Evolutionary conservation across 1,140 invertebrate species (phyloP).

Genomic region (Cardiocondyla obscurior): DNA sequence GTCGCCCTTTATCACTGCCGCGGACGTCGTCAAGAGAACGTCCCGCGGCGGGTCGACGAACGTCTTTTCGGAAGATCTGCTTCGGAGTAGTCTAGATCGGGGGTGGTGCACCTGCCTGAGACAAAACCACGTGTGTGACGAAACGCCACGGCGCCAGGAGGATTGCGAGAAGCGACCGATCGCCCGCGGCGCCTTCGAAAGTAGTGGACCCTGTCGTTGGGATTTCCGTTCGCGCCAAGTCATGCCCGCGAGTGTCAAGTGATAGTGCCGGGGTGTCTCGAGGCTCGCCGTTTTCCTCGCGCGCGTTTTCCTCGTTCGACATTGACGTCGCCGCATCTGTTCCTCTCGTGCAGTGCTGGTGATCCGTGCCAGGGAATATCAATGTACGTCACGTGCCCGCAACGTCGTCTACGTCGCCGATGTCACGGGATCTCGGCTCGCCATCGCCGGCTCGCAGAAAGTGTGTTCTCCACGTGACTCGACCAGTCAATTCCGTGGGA

Average conservation of each 20-base stretch:
- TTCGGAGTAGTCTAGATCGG: constrained; percentile 1
- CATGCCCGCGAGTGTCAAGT: constrained; percentile 52
- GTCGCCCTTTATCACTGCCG: not conserved
- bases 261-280: constrained; percentile 25
- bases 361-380: constrained; percentile 62
- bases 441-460: constrained; percentile 62
- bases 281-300: not conserved
- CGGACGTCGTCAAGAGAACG: constrained; percentile 24
- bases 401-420: constrained; percentile 64
- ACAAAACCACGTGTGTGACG: constrained; percentile 42
- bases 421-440: constrained; percentile 65
- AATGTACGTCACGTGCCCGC: constrained; percentile 75
- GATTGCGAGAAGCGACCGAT: constrained; percentile 13
- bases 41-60: not conserved
- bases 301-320: constrained; percentile 60
- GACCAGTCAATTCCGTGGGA: constrained; percentile 77
- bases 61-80: not conserved
- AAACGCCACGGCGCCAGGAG: constrained; percentile 10
- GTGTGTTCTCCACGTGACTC: constrained; percentile 72
- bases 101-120: not conserved
- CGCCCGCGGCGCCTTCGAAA: not conserved
- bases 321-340: constrained; percentile 58
- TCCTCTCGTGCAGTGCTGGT: constrained; percentile 56
- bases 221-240: not conserved
- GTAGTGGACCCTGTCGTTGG: not conserved